Conservation (phyloP, 2,888 invertebrate genomes). For the Cylloceria caligata region DNA sequence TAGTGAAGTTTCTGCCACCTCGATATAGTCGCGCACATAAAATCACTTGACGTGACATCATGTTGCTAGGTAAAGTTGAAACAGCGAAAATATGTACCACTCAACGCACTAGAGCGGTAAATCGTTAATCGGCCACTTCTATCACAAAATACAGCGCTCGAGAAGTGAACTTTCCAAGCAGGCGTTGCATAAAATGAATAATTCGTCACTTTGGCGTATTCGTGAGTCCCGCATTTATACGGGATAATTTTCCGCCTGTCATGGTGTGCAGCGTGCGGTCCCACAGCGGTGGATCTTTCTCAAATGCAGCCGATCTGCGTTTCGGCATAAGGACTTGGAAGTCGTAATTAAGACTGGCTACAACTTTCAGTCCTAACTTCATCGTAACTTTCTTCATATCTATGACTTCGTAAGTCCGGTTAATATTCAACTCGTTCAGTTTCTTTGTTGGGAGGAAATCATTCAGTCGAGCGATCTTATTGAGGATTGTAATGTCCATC, state of each 20-base stretch:
- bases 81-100: no score
- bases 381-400: conserved; percentile 37
- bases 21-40: no score
- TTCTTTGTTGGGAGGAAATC: conserved; percentile 42
- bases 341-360: not conserved
- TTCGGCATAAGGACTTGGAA: conserved; percentile 41
- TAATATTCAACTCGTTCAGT: conserved; percentile 6
- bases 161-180: no score
- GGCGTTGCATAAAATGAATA: no score
- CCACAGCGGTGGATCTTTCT: not conserved
- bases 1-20: no score
- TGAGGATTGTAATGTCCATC: conserved; percentile 37
- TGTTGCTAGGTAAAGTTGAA: no score
- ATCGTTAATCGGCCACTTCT: no score
- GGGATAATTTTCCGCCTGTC: conserved; percentile 17
- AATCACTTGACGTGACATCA: no score
- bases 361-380: conserved; percentile 29
- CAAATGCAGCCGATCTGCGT: conserved; percentile 28
- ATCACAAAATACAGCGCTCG: no score
- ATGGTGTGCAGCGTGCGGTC: not conserved
- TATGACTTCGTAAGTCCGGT: conserved; percentile 18
- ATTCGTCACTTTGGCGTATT: no score
- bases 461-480: conserved; percentile 49
- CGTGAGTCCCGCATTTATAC: no score
- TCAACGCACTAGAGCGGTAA: no score